These are phyloP conservation scores for Catocala sponsa DNA, from an alignment of 2,888 invertebrate genomes.

Conservation along the genomic window DNA sequence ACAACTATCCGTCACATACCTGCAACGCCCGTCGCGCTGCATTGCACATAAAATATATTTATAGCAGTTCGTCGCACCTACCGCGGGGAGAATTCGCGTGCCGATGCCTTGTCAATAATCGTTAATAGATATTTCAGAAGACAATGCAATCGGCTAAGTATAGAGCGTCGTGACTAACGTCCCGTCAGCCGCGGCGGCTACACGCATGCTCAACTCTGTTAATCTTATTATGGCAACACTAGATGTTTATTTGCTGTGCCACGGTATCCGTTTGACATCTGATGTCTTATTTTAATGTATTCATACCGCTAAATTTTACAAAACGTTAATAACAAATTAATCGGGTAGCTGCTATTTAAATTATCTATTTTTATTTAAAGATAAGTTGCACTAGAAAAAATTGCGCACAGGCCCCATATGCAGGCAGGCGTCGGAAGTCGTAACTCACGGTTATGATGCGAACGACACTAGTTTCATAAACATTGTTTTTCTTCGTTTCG, in stretches of 20 bases:
- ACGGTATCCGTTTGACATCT: conserved; percentile 79
- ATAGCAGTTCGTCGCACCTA: conserved; percentile 87
- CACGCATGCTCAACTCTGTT: conserved; percentile 78
- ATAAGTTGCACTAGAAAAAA: conserved; percentile 74
- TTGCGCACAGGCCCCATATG: conserved; percentile 81
- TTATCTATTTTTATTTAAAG: conserved; percentile 66
- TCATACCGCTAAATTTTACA: conserved; percentile 45
- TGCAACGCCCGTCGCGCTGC: conserved; percentile 65
- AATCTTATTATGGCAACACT: conserved; percentile 84
- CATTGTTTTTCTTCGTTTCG: conserved; percentile 88
- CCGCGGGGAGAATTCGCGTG: conserved; percentile 83
- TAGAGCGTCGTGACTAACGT: conserved; percentile 84
- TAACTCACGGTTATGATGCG: conserved; percentile 88
- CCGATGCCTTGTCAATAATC: conserved; percentile 88
- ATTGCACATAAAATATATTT: conserved; percentile 83
- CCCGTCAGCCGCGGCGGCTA: conserved; percentile 67
- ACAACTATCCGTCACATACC: conserved; percentile 62
- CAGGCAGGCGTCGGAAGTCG: conserved; percentile 85
- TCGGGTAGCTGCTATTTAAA: conserved; percentile 30
- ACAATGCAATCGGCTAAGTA: conserved; percentile 87
- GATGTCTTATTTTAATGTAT: conserved; percentile 67
- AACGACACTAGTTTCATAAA: conserved; percentile 88
- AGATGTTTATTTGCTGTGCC: conserved; percentile 83
- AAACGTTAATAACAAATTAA: not conserved
- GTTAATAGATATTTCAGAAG: conserved; percentile 88